Evolutionary conservation across 2,113 vertebrate genomes (phyloP).

Genomic region (Myocastor coypus): DNA sequence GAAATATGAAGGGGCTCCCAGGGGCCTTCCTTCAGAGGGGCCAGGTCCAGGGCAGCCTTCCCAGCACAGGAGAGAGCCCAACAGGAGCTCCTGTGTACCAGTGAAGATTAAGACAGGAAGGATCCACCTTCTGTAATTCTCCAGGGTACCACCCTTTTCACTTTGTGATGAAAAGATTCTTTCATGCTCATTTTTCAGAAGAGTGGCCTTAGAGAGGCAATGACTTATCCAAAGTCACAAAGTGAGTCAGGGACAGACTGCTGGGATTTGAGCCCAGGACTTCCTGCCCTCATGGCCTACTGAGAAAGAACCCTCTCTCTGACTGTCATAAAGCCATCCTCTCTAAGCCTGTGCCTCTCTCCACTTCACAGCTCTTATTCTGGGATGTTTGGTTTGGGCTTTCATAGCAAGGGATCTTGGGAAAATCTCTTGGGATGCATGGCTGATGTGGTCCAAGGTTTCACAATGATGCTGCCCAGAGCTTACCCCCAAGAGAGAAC

Average conservation of each 20-base stretch:
- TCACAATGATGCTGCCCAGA: background rate
- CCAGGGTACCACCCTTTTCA: background rate
- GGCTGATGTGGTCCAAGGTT: background rate
- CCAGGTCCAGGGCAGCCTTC: background rate
- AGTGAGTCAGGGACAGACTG: background rate
- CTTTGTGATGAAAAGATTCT: background rate
- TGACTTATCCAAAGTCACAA: background rate
- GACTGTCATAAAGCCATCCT: background rate
- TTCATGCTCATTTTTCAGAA: background rate
- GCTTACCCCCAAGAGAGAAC: background rate
- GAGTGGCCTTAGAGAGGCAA: constrained; percentile 12
- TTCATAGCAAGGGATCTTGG: background rate
- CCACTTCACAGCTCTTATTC: background rate
- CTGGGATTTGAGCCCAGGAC: constrained; percentile 7
- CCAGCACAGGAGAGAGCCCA: background rate
- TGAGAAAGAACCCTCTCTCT: background rate
- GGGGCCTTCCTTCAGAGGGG: background rate
- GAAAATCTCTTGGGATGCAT: background rate
- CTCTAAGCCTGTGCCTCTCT: background rate
- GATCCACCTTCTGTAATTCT: background rate
- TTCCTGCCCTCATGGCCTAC: background rate
- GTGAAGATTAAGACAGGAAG: background rate
- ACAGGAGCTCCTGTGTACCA: background rate
- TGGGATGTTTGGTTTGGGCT: background rate
- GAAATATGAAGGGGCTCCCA: background rate